Base-by-base conservation (phyloP, 2,797 vertebrate species). In the Hybognathus amarus region DNA sequence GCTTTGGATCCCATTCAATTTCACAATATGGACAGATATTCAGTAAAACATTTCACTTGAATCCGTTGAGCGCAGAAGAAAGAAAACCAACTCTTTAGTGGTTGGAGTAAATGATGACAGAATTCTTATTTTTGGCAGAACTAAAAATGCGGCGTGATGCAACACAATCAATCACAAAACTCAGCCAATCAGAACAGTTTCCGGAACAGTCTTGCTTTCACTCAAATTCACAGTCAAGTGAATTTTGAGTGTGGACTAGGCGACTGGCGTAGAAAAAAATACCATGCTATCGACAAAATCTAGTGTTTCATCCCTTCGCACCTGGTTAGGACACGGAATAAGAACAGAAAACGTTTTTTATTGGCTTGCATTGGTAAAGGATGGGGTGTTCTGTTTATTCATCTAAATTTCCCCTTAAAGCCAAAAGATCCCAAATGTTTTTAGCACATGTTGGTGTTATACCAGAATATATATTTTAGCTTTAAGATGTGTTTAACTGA, bases 401-500 rank as follows among this genome's bases (percentile, higher is more conserved):
- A 61, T 52, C 12, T 7, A 68, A 59, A 80, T 33, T 24, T 56
- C 13, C 45, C 70, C 66, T 77, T 47, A 10, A 22, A 63, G 52
- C 66, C 33, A 20, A 68, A 83, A 63, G 10, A 45, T 73, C 27
- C 68, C 50, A 30, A 59, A 24, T 67, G 6, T 77, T 73, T 1
- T 82, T 59, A 12, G 64, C 52, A 64, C 76, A 63, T 76, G 17
- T 73, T 38, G 74, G 27, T 84, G 27, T 77, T 56, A 78, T 66
- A 24, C 27, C 24, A 56, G 27, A n/a, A 36, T 56, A 85, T 68
- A 33, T 77, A 24, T 71, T 71, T 81, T 40, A 47, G 56, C 56
- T 86, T 76, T 75, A 56, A 30, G 27, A 76, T 54, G 54, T 40
- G 50, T 64, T 67, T 30, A 69, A 83, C 30, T 33, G 76, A 86